Base-by-base conservation (phyloP, 2,888 invertebrate genomes). In the Machimus atricapillus region DNA sequence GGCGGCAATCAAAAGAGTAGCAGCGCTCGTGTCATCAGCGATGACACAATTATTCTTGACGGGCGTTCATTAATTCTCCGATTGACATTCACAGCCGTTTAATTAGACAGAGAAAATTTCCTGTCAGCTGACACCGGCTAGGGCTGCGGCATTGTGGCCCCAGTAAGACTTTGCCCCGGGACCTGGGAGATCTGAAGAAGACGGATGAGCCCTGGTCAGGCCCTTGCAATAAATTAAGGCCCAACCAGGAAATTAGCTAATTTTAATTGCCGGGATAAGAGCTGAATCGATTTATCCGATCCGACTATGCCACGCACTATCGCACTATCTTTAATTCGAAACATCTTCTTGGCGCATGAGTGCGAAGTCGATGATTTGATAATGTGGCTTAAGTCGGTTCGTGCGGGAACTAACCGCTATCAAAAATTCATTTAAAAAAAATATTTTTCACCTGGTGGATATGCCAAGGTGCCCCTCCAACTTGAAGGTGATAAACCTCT, bases 61-160 rank as follows among this genome's bases (percentile, higher is more conserved):
- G n/a, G 40, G 40, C 43, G 46, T 78, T 78, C 37, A 78, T 78
- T 78, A 46, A 78, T 78, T 78, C 23, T 37, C 78, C 78, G 78
- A 78, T 78, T 78, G 78, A 78, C 78, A 78, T 78, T 23, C 78
- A 40, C 78, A 78, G 78, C 40, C 78, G 43, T 78, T 78, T 78
- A 78, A 78, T 78, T 78, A 40, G 43, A 37, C 43, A 78, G 12
- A 43, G 78, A 78, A 43, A 78, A 78, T 78, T 78, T 37, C 40
- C 43, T 23, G 19, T 37, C 78, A 78, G 43, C 37, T 78, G 78
- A 78, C 78, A 43, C 23, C 27, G 23, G 27, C 19, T 27, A n/a
- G n/a, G n/a, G n/a, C n/a, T n/a, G n/a, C n/a, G 66, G 27, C 19
- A 52, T n/a, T 52, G 66, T 27, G 27, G 27, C 12, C 19, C 19